phyloP scores from a whole-genome alignment of 2,113 vertebrate species.

The Sarotherodon lohbergeri region DNA sequence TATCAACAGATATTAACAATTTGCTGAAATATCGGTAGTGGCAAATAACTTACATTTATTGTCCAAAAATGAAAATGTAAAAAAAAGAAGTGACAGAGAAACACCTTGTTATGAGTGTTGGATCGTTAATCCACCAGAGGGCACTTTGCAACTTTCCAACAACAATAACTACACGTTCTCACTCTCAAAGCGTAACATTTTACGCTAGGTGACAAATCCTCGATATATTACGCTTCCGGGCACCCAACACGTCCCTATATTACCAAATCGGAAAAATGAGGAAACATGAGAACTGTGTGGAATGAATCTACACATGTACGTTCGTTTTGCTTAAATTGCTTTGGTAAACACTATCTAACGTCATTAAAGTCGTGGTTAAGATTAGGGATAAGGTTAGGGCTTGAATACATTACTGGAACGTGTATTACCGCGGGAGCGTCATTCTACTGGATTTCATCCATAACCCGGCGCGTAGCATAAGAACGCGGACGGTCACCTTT shows the following conservation, averaged over 20 bases:
- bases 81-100: background rate
- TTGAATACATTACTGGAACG: rapidly evolving
- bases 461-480: rapidly evolving
- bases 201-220: background rate
- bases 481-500: rapidly evolving
- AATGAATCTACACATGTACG: background rate
- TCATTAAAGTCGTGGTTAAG: background rate
- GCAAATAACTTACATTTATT: background rate
- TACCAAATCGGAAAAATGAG: background rate
- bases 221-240: background rate
- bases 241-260: background rate
- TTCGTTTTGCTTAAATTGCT: background rate
- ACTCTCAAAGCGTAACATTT: background rate
- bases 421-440: rapidly evolving
- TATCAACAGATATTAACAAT: background rate
- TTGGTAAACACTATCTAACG: background rate
- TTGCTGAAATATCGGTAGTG: background rate
- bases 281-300: background rate
- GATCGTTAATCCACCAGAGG: background rate
- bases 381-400: background rate
- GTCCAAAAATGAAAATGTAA: background rate
- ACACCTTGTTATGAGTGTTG: background rate
- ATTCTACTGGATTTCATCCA: background rate
- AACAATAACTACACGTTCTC: background rate
- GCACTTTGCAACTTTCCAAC: background rate